Evolutionary conservation across 1,140 invertebrate species (phyloP).

Genomic region (Streblospio benedicti): DNA sequence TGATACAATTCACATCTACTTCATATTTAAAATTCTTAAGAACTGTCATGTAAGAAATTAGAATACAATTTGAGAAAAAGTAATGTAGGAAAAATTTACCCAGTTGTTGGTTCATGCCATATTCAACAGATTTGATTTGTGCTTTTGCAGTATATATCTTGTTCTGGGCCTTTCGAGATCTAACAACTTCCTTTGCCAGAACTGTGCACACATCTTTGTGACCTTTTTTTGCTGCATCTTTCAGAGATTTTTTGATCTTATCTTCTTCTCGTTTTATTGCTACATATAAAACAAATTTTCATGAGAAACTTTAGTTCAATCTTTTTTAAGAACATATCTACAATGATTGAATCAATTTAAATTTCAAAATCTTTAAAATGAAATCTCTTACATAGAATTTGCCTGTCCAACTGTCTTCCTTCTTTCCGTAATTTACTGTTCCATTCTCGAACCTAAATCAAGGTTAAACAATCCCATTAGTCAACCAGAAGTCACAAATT

Average conservation of each 20-base stretch:
- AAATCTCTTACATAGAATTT: conserved; percentile 67
- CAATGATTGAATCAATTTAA: conserved; percentile 5
- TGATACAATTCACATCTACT: no score
- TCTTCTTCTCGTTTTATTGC: conserved; percentile 94
- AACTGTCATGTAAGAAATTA: no score
- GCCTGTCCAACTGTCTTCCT: conserved; percentile 79
- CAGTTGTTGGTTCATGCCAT: conserved; percentile 97
- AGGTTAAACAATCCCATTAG: conserved; percentile 16
- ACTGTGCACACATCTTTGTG: conserved; percentile 90
- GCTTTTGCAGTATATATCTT: conserved; percentile 93
- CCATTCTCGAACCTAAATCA: conserved; percentile 83
- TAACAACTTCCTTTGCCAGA: conserved; percentile 88
- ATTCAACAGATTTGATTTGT: conserved; percentile 91
- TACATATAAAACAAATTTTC: conserved; percentile 30
- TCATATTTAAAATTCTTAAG: no score
- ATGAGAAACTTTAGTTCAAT: background rate
- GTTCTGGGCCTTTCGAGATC: conserved; percentile 77
- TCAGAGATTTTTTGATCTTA: conserved; percentile 85
- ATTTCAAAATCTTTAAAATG: conserved; percentile 3
- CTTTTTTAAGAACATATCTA: conserved; percentile 4
- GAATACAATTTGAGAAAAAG: no score
- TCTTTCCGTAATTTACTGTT: conserved; percentile 86
- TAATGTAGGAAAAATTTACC: no score
- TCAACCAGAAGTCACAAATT: no score
- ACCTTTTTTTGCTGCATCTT: conserved; percentile 91